phyloP scores from a whole-genome alignment of 2,888 invertebrate genomes.

The Ditula angustiorana region DNA sequence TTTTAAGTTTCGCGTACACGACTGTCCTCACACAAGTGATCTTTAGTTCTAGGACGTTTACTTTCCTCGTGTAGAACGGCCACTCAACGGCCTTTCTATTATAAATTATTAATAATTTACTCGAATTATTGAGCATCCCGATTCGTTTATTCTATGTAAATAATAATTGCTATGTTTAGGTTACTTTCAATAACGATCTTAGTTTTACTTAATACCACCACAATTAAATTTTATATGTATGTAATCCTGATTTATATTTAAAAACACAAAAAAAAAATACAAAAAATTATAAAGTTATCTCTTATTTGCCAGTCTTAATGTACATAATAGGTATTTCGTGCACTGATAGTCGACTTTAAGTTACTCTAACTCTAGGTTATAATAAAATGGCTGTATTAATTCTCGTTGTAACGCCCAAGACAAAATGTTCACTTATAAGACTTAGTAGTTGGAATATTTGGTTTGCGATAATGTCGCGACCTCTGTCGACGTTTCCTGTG shows the following conservation, averaged over 20 bases:
- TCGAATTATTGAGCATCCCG: conserved; percentile 41
- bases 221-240: conserved; percentile 60
- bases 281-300: conserved; percentile 54
- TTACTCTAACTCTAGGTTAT: conserved; percentile 67
- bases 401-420: conserved; percentile 64
- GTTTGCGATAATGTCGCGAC: conserved; percentile 52
- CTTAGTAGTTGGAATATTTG: conserved; percentile 61
- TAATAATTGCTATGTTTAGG: conserved; percentile 36
- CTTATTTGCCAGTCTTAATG: conserved; percentile 69
- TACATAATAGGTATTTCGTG: conserved; percentile 78
- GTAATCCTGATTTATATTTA: conserved; percentile 60
- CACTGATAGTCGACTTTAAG: conserved; percentile 80
- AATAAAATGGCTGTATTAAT: conserved; percentile 77
- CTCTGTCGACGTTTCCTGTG: conserved; percentile 56
- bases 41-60: conserved; percentile 62
- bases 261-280: conserved; percentile 64
- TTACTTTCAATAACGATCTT: conserved; percentile 63
- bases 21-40: conserved; percentile 76
- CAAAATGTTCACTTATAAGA: conserved; percentile 61
- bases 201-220: conserved; percentile 68
- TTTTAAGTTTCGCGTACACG: conserved; percentile 81
- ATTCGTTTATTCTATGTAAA: conserved; percentile 44
- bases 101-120: conserved; percentile 34
- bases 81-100: conserved; percentile 59
- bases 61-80: conserved; percentile 56